Conservation (phyloP, 2,113 vertebrate species). For the Datnioides undecimradiatus region DNA sequence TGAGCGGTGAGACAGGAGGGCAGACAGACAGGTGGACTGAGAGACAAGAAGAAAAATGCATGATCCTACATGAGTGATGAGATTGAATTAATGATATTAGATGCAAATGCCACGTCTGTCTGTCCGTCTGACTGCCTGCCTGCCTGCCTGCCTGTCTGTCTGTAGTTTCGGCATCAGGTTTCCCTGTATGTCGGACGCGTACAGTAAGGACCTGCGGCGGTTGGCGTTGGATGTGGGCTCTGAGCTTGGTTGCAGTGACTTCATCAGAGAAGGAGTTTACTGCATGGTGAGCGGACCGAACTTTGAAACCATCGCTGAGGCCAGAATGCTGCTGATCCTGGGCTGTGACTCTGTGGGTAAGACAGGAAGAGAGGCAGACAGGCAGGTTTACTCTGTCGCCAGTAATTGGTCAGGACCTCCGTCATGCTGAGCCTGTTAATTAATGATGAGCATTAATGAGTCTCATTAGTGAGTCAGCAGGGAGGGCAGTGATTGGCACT, state of each 20-base stretch:
- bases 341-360: slow-evolving; percentile 85
- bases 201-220: slow-evolving; percentile 78
- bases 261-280: slow-evolving; percentile 82
- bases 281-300: slow-evolving; percentile 86
- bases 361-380: slow-evolving; percentile 19
- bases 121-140: neutral
- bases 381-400: neutral
- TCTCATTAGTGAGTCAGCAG: neutral
- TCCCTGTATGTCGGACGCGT: slow-evolving; percentile 84
- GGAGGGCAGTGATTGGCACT: neutral
- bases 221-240: slow-evolving; percentile 68
- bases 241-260: slow-evolving; percentile 75
- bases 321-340: slow-evolving; percentile 80
- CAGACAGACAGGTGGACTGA: neutral
- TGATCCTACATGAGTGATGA: neutral
- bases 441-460: neutral
- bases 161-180: slow-evolving; percentile 83
- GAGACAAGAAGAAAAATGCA: neutral
- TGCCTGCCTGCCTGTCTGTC: neutral
- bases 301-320: slow-evolving; percentile 85
- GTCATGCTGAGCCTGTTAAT: neutral
- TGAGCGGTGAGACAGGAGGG: slow-evolving; percentile 66
- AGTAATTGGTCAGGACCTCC: neutral
- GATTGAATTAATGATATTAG: too few relatives aligned
- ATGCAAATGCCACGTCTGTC: neutral